Conservation (phyloP, 2,113 vertebrate genomes). For the Columba livia region DNA sequence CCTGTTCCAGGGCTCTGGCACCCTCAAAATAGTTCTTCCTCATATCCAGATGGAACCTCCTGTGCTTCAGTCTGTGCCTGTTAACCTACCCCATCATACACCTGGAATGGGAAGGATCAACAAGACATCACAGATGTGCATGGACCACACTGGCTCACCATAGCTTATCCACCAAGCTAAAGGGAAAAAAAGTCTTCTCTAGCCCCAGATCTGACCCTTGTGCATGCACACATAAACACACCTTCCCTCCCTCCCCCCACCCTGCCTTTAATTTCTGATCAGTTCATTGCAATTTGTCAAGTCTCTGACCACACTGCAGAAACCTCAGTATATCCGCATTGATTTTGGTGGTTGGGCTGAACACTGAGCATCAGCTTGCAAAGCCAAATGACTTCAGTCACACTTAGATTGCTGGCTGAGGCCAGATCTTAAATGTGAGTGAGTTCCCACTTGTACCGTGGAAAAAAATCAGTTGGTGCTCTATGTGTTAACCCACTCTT, state of each 20-base stretch:
- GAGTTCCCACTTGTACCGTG: background rate
- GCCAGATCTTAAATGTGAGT: background rate
- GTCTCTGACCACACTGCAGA: background rate
- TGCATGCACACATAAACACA: rapidly evolving
- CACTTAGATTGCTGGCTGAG: background rate
- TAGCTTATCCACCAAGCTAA: background rate
- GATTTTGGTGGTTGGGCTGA: background rate
- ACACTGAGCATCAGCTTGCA: background rate
- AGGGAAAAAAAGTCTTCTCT: background rate
- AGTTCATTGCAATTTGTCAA: background rate
- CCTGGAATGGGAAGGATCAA: background rate
- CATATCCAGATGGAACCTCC: too few relatives aligned
- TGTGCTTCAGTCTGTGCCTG: too few relatives aligned
- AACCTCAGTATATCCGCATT: background rate
- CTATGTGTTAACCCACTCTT: background rate
- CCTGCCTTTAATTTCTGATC: background rate
- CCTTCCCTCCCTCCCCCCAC: too few relatives aligned
- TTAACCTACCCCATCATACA: background rate
- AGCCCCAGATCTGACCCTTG: background rate
- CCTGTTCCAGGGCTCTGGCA: too few relatives aligned
- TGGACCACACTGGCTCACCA: background rate
- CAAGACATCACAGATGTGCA: background rate
- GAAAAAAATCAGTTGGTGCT: background rate
- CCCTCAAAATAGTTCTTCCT: too few relatives aligned
- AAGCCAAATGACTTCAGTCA: background rate